Evolutionary conservation across 2,797 vertebrate species (phyloP), one percentile per base, ranked within the genome.

Genomic region (Silurus aristotelis): DNA sequence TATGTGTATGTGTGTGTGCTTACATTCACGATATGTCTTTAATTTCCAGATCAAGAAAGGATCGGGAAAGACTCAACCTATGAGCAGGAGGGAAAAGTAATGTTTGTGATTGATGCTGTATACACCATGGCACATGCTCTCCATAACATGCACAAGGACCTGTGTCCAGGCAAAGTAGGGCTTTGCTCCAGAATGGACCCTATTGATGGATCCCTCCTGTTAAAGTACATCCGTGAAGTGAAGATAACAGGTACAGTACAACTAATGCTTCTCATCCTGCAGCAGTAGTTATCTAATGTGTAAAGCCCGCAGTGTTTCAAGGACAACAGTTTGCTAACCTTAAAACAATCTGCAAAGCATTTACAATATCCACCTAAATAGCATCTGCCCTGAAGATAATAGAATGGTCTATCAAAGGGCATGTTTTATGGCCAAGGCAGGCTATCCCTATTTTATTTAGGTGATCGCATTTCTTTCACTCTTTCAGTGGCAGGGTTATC

Each of bases 31-130:
- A 8, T 52, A 20, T 71, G 61, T 67, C 66, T 83, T 75, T 17
- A 1, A 63, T 52, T 64, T 78, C 31, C 95, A 99, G 98, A 98
- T 93, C 95, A 98, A 1, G 98, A 99, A 90, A 95, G 98, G 87
- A 99, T 99, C 22, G 97, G 97, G 86, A 97, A 98, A 91, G 97
- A 99, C 92, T 98, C 98, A 0, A 90, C 95, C 0, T 99, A 99
- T 0, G 98, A 99, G 90, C 98, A 99, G 92, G 98, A 99, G 88
- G 98, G 98, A 85, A 99, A 99, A 89, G 98, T 99, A 73, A 98
- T 99, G 91, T 99, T 99, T 70, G 98, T 99, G 72, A 99, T 99
- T 0, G 98, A 99, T 0, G 98, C 98, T 0, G 98, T 99, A 67
- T 99, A 99, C 0, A 95, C 97, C 75, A 99, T 99, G 98, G 98